Percentiles rank a stretch among this genome's conserved stretches.
Evolutionary conservation across 2,797 vertebrate species (phyloP).

Genomic region (Tenualosa ilisha): DNA sequence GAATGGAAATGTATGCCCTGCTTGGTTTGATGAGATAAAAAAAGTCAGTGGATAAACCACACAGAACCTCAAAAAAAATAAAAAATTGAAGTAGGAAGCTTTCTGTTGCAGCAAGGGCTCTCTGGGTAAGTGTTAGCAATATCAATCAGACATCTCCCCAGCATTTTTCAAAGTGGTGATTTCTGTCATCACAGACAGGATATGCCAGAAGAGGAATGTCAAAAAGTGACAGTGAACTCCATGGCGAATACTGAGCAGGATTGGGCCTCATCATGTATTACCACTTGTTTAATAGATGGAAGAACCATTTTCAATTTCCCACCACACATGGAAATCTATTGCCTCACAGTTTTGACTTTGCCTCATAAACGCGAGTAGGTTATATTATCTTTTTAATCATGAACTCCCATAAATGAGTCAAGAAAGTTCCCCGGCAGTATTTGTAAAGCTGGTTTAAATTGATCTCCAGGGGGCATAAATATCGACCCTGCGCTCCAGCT

Average conservation of each 20-base stretch:
- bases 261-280: neutral
- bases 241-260: slow-evolving; percentile 51
- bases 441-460: neutral
- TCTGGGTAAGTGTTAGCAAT: slow-evolving; percentile 70
- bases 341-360: neutral
- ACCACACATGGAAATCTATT: neutral
- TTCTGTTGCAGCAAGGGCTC: slow-evolving; percentile 69
- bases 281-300: neutral
- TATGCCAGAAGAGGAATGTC: slow-evolving; percentile 70
- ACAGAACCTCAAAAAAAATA: slow-evolving; percentile 71
- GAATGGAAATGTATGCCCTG: slow-evolving; percentile 77
- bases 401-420: slow-evolving; percentile 1
- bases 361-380: neutral
- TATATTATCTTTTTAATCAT: neutral
- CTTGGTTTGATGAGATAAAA: slow-evolving; percentile 64
- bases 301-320: neutral
- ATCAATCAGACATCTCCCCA: slow-evolving; percentile 75
- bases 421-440: slow-evolving; percentile 1
- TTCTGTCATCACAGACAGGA: slow-evolving; percentile 76
- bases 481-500: neutral
- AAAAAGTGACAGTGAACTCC: slow-evolving; percentile 65
- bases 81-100: slow-evolving; percentile 77
- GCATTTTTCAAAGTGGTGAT: slow-evolving; percentile 67
- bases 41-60: slow-evolving; percentile 64
- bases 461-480: neutral